A percentile compares a stretch with the other conserved stretches of the same genome.
phyloP scores from a whole-genome alignment of 2,797 vertebrate genomes.

The Halcyon chelicuti region DNA sequence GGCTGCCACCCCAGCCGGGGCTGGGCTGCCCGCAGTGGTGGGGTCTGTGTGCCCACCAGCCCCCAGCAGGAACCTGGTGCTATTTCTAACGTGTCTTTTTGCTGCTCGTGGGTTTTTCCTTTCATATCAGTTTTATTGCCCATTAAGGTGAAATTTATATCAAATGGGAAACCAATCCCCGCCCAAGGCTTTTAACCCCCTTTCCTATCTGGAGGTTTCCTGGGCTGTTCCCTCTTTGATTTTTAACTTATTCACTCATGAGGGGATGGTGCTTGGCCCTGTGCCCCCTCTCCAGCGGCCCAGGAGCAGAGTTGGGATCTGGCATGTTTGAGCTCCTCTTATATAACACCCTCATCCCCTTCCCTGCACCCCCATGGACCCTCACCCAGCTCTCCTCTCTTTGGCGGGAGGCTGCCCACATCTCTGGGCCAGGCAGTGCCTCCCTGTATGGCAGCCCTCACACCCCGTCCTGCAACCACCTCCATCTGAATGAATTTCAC shows the following conservation, averaged over 20 bases:
- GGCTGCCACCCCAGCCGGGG: fast-evolving
- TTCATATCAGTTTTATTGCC: not conserved
- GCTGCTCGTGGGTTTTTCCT: slow-evolving; percentile 56
- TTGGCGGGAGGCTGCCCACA: fast-evolving
- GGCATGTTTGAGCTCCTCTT: not conserved
- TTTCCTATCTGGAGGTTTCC: not conserved
- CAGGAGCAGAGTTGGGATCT: not conserved
- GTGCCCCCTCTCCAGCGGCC: not conserved
- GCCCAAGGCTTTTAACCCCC: not conserved
- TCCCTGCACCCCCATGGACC: not conserved
- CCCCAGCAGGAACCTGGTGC: slow-evolving; percentile 73
- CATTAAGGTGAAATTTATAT: slow-evolving; percentile 68
- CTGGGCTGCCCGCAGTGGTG: not conserved
- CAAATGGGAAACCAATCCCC: not conserved
- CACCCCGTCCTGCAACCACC: not conserved
- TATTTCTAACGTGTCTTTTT: slow-evolving; percentile 72
- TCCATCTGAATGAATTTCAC: slow-evolving; percentile 67
- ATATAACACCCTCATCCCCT: not conserved
- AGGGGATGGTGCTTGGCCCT: not conserved
- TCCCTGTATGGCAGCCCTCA: not conserved
- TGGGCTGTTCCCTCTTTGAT: not conserved
- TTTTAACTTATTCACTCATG: slow-evolving; percentile 69
- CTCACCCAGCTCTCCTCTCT: not conserved
- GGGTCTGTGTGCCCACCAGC: not conserved
- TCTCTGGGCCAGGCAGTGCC: not conserved